These are phyloP conservation scores for Terrapene triunguis DNA, from an alignment of 2,113 vertebrate species.

Conservation along the genomic window DNA sequence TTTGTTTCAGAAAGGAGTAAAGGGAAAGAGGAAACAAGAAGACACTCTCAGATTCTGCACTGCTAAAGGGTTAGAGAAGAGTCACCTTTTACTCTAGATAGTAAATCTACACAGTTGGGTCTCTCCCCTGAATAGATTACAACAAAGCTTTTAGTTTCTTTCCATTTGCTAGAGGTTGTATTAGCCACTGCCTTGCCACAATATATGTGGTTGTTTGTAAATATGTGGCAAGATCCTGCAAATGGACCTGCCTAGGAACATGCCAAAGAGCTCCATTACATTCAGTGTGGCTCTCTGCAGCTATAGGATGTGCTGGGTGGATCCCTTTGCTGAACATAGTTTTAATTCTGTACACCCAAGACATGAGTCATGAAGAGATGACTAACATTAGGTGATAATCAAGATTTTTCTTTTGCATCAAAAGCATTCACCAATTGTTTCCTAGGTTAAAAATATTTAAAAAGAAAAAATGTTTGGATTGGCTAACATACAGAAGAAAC, in stretches of 20 bases:
- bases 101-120: not conserved
- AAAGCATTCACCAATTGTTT: not conserved
- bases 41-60: not conserved
- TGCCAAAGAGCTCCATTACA: not conserved
- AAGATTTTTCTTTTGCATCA: not conserved
- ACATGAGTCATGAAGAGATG: not conserved
- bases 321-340: not conserved
- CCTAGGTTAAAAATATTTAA: not conserved
- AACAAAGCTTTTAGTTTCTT: not conserved
- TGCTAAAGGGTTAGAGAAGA: not conserved
- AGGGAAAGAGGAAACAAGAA: not conserved
- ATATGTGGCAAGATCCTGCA: not conserved
- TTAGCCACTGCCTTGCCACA: not conserved
- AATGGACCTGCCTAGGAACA: not conserved
- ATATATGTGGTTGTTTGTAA: not conserved
- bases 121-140: not conserved
- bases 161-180: not conserved
- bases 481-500: conserved; percentile 7
- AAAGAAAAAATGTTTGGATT: not conserved
- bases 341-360: not conserved
- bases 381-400: not conserved
- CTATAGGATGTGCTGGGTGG: not conserved
- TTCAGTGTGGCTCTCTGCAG: not conserved
- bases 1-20: not conserved
- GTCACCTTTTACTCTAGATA: not conserved